Conservation (phyloP, 2,113 vertebrate genomes). For the Ploceus nigricollis region DNA sequence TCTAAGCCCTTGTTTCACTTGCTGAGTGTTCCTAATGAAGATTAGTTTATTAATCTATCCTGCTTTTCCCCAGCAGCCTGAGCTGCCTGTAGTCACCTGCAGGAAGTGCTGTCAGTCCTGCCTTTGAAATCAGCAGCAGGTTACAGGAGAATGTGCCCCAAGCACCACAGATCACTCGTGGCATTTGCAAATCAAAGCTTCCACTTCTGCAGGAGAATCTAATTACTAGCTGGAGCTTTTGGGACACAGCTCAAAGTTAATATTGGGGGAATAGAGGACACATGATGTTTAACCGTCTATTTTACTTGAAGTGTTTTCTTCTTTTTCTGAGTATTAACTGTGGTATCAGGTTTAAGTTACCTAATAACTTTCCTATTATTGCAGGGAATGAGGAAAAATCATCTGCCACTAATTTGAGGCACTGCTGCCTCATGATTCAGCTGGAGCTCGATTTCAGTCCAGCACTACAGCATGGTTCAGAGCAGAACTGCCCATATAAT, state of each 20-base stretch:
- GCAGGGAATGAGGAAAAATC: neutral
- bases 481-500: neutral
- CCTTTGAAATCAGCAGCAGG: constrained; percentile 9
- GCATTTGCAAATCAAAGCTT: neutral
- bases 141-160: neutral
- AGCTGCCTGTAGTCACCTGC: neutral
- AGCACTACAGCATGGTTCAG: fast-evolving
- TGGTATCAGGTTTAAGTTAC: neutral
- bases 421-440: neutral
- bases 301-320: neutral
- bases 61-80: neutral
- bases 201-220: neutral
- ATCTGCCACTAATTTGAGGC: neutral
- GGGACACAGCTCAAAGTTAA: constrained; percentile 12
- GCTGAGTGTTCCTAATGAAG: neutral
- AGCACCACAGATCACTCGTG: neutral
- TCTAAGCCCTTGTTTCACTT: neutral
- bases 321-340: neutral
- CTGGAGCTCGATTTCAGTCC: neutral
- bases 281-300: neutral
- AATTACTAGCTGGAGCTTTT: constrained; percentile 2
- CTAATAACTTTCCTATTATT: neutral
- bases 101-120: neutral
- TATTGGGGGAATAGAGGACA: neutral
- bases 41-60: neutral